Base-by-base conservation (phyloP, 2,888 invertebrate genomes). In the Mimumesa dahlbomi region DNA sequence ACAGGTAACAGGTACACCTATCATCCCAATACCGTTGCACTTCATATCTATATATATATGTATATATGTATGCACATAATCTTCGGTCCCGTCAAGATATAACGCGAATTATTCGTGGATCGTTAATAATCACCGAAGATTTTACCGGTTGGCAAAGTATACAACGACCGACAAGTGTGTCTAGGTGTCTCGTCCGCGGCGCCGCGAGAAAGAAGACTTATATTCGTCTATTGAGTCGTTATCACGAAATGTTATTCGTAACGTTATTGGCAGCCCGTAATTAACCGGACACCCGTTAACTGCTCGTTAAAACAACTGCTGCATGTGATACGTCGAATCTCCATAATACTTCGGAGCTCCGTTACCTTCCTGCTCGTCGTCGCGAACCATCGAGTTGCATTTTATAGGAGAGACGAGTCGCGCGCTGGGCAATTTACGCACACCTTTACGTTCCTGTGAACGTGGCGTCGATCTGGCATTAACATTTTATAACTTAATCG, bases 261-360 rank as follows among this genome's bases (percentile, higher is more conserved):
- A 16, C 43, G 52, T 66, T 77, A 80, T 75, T 73, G 75, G 70
- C 74, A 79, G 65, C 75, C 71, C 64, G 72, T 79, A 78, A 83
- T 84, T 82, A 80, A 77, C 69, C 75, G 66, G 57, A 71, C 54
- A 73, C 67, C 77, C 56, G 73, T 82, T 78, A 82, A 80, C 78
- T 68, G 75, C 76, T 81, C 77, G 80, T 83, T 83, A 81, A 81
- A 80, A 25, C 25, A n/a, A n/a, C 73, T 49, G 57, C 52, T 59
- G 68, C 65, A 36, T 58, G 65, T 46, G 62, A 69, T 75, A 57
- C 54, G 52, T 63, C 34, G 36, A 71, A 77, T 74, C 66, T 31
- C 66, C 49, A 63, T 56, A 58, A 68, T 38, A 46, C 67, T 42
- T 13, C 16, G 4, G 25, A 3, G 43, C 50, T 64, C 38, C 73